Evolutionary conservation across 2,113 vertebrate genomes (phyloP).

Genomic region (Bos javanicus): DNA sequence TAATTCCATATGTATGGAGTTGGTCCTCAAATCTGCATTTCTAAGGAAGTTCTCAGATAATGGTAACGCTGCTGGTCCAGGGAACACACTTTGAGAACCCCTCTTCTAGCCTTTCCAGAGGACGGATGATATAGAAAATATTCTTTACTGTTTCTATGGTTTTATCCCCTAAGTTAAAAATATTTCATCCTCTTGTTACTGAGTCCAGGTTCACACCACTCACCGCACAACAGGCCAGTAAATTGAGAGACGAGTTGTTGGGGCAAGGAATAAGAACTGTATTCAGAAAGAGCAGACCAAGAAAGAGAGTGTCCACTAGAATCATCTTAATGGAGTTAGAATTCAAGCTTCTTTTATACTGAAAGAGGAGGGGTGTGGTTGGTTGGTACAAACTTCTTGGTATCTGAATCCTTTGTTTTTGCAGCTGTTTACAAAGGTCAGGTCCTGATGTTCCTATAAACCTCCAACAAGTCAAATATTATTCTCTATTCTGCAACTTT

Average conservation of each 20-base stretch:
- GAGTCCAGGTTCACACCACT: neutral
- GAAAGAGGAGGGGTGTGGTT: neutral
- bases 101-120: neutral
- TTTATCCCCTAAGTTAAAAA: neutral
- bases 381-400: neutral
- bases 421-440: neutral
- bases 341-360: neutral
- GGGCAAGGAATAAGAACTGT: neutral
- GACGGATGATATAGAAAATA: neutral
- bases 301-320: neutral
- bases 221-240: neutral
- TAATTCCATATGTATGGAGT: neutral
- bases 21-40: neutral
- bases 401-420: neutral
- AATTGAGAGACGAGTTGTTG: neutral
- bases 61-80: neutral
- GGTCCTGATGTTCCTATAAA: neutral
- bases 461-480: neutral
- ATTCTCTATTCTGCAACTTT: neutral
- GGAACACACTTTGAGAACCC: neutral
- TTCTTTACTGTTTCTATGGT: neutral
- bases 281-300: neutral
- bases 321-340: neutral
- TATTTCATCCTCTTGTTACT: neutral
- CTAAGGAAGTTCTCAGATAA: neutral